Conservation (phyloP, 2,888 invertebrate species). For the Taphrorychus bicolor region DNA sequence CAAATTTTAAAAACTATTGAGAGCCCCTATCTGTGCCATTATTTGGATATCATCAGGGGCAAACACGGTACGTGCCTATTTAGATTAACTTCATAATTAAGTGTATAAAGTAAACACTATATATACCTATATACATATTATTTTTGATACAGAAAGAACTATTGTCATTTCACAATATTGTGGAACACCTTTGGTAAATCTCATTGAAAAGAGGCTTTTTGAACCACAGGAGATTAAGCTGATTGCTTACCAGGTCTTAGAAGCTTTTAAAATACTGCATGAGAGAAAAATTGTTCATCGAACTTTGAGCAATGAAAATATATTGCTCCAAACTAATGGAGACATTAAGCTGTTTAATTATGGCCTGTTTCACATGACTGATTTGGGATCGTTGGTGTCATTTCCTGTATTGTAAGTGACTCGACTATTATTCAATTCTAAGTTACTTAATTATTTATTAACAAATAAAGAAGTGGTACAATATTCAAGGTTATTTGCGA, state of each 20-base stretch:
- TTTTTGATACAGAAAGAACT: conserved; percentile 57
- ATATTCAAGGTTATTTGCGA: conserved; percentile 14
- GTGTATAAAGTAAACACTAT: background rate
- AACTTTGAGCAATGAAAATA: conserved; percentile 82
- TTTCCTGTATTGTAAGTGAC: conserved; percentile 84
- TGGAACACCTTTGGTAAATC: conserved; percentile 68
- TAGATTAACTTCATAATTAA: background rate
- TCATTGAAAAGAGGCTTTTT: conserved; percentile 60
- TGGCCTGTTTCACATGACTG: conserved; percentile 93
- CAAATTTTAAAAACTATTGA: conserved; percentile 80
- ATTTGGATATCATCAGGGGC: conserved; percentile 89
- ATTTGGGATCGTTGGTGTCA: conserved; percentile 82
- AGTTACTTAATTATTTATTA: background rate
- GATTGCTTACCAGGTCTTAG: conserved; percentile 76
- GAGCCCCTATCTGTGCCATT: conserved; percentile 85
- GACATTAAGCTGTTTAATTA: conserved; percentile 89
- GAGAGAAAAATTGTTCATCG: conserved; percentile 76
- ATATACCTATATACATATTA: background rate
- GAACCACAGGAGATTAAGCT: conserved; percentile 65
- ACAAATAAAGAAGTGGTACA: too few relatives aligned
- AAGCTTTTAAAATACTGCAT: conserved; percentile 77
- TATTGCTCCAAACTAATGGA: conserved; percentile 75
- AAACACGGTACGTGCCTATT: conserved; percentile 81
- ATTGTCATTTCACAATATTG: conserved; percentile 84
- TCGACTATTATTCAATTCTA: background rate